Conservation (phyloP, 2,113 vertebrate genomes). For the Labeo rohita region DNA sequence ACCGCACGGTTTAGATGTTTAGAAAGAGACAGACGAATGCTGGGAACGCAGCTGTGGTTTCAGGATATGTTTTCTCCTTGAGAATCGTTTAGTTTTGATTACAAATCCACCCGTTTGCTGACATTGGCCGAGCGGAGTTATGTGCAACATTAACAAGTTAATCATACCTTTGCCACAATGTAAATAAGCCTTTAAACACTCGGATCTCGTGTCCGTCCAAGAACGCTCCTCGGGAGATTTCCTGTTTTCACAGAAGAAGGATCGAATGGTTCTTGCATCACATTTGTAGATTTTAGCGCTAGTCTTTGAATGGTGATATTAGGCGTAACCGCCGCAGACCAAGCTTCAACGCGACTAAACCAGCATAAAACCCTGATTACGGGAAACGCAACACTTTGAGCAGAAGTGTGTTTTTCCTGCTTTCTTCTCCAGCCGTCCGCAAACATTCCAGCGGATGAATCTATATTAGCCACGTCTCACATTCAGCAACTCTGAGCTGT, state of each 20-base stretch:
- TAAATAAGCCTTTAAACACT: slow-evolving; percentile 64
- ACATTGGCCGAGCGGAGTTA: slow-evolving; percentile 62
- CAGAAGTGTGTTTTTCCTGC: slow-evolving; percentile 12
- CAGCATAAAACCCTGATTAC: not conserved
- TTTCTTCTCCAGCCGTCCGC: not conserved
- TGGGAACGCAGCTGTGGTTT: slow-evolving; percentile 54
- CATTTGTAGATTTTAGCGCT: slow-evolving; percentile 13
- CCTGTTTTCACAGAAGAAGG: slow-evolving; percentile 49
- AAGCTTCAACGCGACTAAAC: not conserved
- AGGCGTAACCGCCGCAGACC: not conserved
- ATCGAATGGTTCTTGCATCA: not conserved
- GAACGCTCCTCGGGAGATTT: slow-evolving; percentile 64
- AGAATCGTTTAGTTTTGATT: slow-evolving; percentile 65
- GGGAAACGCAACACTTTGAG: not conserved
- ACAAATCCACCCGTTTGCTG: slow-evolving; percentile 68
- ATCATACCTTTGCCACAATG: slow-evolving; percentile 62
- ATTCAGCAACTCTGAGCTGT: not conserved
- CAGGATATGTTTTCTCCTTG: slow-evolving; percentile 58
- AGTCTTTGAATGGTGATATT: slow-evolving; percentile 47
- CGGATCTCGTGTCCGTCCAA: slow-evolving; percentile 64
- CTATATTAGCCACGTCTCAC: not conserved
- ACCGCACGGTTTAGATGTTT: slow-evolving; percentile 27
- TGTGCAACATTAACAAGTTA: slow-evolving; percentile 57
- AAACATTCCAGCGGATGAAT: slow-evolving; percentile 11
- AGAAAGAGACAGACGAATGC: slow-evolving; percentile 12